Evolutionary conservation across 2,797 vertebrate genomes (phyloP), one percentile per base, ranked within the genome.

Genomic region (Erpetoichthys calabaricus): DNA sequence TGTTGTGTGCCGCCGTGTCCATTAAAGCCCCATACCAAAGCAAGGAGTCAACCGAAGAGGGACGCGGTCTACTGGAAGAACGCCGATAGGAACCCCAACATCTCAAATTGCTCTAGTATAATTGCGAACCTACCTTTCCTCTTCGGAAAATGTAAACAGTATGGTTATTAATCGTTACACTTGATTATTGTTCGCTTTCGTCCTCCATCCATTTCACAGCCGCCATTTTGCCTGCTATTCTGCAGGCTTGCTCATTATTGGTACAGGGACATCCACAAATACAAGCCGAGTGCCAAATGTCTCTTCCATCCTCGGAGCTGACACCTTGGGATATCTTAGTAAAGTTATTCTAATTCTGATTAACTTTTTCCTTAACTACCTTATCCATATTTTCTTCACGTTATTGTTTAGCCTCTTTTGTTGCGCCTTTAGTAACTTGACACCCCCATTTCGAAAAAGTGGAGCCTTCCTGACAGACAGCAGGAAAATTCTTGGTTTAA

Each of bases 1-100:
- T 80, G 76, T 78, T 77, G 78, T 78, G 79, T 80, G 79, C 80
- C 76, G 77, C 56, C 75, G 78, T 76, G 73, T 82, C 76, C 77
- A 80, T 75, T 71, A 58, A 80, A 75, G 77, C 75, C 60, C 59
- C 78, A 74, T 64, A 79, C 71, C 75, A 80, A 62, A 80, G 69
- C 75, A 73, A 82, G 79, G 73, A 73, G 50, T 59, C 60, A 78
- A 65, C 58, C 53, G 57, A 67, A 44, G n/a, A 7, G 64, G 61
- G 56, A 59, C 63, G 59, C 65, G 42, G 59, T 64, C 53, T 55
- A 58, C 63, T 56, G 55, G 25, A 25, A 62, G 59, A 60, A 59
- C 57, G 7, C 49, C 56, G 49, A 51, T 51, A 45, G 45, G 51
- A 52, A 46, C 43, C 53, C 51, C 53, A 59, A 58, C 57, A 56